Conservation (phyloP, 2,797 vertebrate genomes). For the Chanos chanos region DNA sequence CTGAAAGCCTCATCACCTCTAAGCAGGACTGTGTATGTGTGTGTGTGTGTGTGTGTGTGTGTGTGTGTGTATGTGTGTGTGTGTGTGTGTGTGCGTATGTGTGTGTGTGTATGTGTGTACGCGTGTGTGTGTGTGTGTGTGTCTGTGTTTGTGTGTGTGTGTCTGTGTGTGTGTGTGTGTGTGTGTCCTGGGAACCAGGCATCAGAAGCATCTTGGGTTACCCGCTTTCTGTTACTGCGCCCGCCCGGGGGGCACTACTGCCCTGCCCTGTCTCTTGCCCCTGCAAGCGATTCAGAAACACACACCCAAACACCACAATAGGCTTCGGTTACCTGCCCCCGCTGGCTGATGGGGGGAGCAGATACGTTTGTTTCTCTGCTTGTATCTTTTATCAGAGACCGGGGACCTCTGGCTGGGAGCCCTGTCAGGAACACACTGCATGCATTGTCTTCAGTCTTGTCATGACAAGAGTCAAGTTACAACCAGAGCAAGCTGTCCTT, state of each 20-base stretch:
- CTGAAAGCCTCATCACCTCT: not conserved
- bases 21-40: too few species aligned
- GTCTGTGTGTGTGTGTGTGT: not conserved
- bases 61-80: too few species aligned
- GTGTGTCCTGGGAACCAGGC: conserved; percentile 52
- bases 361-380: conserved; percentile 60
- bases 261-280: conserved; percentile 48
- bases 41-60: too few species aligned
- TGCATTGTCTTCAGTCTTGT: conserved; percentile 55
- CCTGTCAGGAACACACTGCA: conserved; percentile 50
- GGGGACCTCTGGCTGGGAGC: conserved; percentile 57
- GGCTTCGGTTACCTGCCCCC: conserved; percentile 50
- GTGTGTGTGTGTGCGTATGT: too few species aligned
- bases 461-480: conserved; percentile 56
- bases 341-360: conserved; percentile 46
- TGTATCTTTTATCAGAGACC: conserved; percentile 63
- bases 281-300: conserved; percentile 46
- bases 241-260: conserved; percentile 40
- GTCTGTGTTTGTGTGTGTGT: not conserved
- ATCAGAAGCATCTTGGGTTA: conserved; percentile 45
- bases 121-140: conserved; percentile 16
- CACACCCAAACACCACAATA: conserved; percentile 45
- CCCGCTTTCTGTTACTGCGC: conserved; percentile 41
- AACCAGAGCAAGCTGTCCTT: conserved; percentile 27
- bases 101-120: not conserved